A percentile compares a stretch with the other conserved stretches of the same genome.
Evolutionary conservation across 2,797 vertebrate species (phyloP).

Genomic region (Spheniscus humboldti): DNA sequence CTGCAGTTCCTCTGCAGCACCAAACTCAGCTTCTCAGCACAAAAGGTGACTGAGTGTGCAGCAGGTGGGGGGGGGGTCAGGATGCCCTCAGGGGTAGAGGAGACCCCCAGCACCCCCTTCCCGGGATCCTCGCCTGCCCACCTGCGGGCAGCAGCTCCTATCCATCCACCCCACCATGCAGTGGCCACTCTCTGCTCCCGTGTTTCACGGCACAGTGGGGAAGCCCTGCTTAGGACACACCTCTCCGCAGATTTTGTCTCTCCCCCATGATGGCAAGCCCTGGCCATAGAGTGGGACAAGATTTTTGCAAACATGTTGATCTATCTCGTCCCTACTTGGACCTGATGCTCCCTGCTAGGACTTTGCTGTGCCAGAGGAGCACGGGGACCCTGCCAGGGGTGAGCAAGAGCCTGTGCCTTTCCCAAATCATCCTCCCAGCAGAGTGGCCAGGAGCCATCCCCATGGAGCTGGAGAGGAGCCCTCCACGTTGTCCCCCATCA

Average conservation of each 20-base stretch:
- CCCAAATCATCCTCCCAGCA: background rate
- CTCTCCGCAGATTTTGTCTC: background rate
- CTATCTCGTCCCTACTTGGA: background rate
- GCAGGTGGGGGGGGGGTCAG: accelerated
- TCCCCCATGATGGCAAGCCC: accelerated
- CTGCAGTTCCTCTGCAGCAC: background rate
- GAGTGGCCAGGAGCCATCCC: background rate
- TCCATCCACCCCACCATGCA: accelerated
- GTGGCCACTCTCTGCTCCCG: background rate
- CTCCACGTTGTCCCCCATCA: accelerated
- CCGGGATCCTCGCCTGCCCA: accelerated
- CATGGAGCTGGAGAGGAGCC: background rate
- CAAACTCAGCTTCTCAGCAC: background rate
- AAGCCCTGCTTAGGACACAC: background rate
- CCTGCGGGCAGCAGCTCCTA: background rate
- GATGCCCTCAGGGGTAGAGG: background rate
- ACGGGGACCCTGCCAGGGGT: accelerated
- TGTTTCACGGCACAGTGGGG: background rate
- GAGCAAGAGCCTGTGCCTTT: background rate
- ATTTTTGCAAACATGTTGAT: background rate
- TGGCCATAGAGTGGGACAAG: background rate
- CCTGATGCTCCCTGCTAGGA: background rate
- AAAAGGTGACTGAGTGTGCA: accelerated
- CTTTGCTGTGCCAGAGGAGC: background rate
- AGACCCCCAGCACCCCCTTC: background rate